Conservation (phyloP, 2,113 vertebrate genomes). For the Ctenomys sociabilis region DNA sequence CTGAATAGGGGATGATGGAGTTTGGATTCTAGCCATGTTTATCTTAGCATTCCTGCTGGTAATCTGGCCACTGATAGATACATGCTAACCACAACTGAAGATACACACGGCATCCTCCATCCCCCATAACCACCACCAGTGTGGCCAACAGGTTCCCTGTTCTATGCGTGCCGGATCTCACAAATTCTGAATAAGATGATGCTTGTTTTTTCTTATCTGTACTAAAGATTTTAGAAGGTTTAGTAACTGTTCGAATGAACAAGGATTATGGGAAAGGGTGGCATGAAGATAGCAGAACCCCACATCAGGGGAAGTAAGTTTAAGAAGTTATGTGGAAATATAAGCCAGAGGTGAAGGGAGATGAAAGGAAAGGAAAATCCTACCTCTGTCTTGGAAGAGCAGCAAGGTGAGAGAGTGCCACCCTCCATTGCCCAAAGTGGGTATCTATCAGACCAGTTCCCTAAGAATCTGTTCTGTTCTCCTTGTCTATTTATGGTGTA, state of each 20-base stretch:
- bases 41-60: not conserved
- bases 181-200: not conserved
- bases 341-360: not conserved
- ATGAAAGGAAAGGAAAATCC: not conserved
- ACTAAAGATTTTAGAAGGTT: conserved; percentile 29
- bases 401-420: not conserved
- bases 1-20: not conserved
- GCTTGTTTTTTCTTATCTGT: not conserved
- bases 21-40: not conserved
- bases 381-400: not conserved
- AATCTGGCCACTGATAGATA: not conserved
- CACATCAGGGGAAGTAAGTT: not conserved
- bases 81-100: not conserved
- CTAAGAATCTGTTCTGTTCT: not conserved
- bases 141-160: not conserved
- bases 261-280: not conserved
- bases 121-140: not conserved
- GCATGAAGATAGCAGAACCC: not conserved
- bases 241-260: not conserved
- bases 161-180: not conserved
- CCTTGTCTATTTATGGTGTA: not conserved
- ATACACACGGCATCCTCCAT: not conserved
- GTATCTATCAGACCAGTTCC: not conserved
- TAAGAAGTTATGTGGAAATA: not conserved
- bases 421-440: not conserved